Base-by-base conservation (phyloP, 64 coral and sea anemone genomes). In the Astreopora myriophthalma region DNA sequence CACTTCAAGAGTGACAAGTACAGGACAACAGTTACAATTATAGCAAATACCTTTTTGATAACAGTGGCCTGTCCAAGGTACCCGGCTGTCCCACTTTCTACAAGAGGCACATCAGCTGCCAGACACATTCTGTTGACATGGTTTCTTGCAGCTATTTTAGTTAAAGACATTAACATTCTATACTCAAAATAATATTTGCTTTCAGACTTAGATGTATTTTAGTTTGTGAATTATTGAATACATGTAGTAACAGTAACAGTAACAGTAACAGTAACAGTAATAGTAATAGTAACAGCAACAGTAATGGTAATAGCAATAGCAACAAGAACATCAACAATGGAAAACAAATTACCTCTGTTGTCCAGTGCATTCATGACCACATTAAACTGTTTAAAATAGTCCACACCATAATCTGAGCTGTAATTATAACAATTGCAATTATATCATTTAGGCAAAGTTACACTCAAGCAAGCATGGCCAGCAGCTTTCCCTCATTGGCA, bases 61-160 rank as follows among this genome's bases (percentile, higher is more conserved):
- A 98, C 93, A 29, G 96, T 95, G 14, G 89, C 93, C 31, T 98
- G 96, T 13, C 96, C 96, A 76, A 98, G 86, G 68, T 98, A 98
- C 6, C 96, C 96, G 29, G 96, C 96, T 37, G 93, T 95, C 17
- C 96, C 96, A 93, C 96, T 98, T 66, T 98, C 96, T 1, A 98
- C 90, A n/a, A 98, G 71, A 25, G 96, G 96, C 12, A 98, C 90
- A 75, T 94, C 90, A 48, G 96, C 96, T 12, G 96, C 96, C 22
- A 98, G 78, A 73, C 96, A 98, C 96, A 98, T 99, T 90, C 97
- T 90, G 49, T 99, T 99, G 0, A 99, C 97, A 79, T 99, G 97
- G 68, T 99, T 99, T 75, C 97, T 93, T 31, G 97, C 97, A 68
- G 97, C 97, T 96, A 31, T 38, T 73, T 73, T 1, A 37, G 2